Evolutionary conservation across 2,797 vertebrate species (phyloP).

Genomic region (Girardinus metallicus): DNA sequence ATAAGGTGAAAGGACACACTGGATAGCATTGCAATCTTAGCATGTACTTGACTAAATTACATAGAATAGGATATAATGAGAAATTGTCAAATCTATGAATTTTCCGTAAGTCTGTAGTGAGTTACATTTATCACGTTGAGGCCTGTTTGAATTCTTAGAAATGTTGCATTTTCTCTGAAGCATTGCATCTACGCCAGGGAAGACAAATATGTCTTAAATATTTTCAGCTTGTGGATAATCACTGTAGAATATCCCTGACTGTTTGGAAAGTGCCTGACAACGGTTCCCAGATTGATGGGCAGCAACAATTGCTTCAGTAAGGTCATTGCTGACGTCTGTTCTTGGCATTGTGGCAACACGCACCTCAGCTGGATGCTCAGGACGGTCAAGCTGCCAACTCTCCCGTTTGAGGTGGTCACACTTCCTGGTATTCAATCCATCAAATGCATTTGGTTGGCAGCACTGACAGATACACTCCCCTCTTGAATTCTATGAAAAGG

Average conservation of each 20-base stretch:
- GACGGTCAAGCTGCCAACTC: neutral
- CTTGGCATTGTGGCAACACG: neutral
- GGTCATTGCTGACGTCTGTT: slow-evolving; percentile 3
- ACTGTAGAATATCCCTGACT: neutral
- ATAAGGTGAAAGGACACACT: neutral
- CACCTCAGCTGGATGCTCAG: neutral
- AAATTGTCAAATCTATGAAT: neutral
- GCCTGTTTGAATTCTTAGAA: neutral
- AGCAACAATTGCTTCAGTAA: slow-evolving; percentile 3
- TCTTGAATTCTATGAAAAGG: neutral
- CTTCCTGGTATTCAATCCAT: neutral
- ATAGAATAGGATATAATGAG: neutral
- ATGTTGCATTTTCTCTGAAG: neutral
- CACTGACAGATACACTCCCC: neutral
- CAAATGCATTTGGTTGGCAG: neutral
- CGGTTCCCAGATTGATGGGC: neutral
- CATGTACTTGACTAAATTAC: neutral
- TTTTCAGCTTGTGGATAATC: neutral
- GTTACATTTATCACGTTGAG: neutral
- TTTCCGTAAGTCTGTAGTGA: neutral
- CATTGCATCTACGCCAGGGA: neutral
- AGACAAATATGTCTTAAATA: neutral
- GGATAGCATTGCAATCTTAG: neutral
- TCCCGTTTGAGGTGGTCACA: neutral
- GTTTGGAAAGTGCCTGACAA: neutral